phyloP scores from a whole-genome alignment of 2,888 invertebrate genomes.

The Xestia c-nigrum region DNA sequence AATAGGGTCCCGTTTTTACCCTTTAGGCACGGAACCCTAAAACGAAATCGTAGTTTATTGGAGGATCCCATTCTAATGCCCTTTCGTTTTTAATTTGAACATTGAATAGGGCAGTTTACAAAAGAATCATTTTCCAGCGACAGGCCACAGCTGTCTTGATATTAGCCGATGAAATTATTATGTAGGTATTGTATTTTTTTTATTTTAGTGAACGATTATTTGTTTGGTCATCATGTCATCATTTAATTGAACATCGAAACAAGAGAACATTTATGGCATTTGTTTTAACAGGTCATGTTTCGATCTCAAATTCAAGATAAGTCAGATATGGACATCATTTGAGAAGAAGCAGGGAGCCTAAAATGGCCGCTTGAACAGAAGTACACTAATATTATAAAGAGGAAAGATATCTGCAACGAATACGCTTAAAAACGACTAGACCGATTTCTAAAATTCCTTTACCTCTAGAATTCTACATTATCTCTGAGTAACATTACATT shows the following conservation, averaged over 20 bases:
- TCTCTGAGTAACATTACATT: too few species aligned
- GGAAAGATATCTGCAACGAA: too few species aligned
- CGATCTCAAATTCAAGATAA: constrained; percentile 13
- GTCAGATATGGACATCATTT: neutral
- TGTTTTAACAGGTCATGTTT: neutral
- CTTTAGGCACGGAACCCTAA: too few species aligned
- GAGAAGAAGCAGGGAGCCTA: neutral
- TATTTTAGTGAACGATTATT: constrained; percentile 12
- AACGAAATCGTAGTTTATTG: too few species aligned
- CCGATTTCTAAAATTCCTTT: too few species aligned
- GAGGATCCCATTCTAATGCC: neutral
- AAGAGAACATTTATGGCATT: constrained; percentile 12
- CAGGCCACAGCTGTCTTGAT: neutral
- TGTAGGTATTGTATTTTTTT: neutral
- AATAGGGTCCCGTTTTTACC: too few species aligned
- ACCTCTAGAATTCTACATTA: too few species aligned
- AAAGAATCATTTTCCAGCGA: constrained; percentile 16
- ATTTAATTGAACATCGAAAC: neutral
- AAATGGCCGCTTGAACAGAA: neutral
- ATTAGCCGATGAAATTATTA: neutral
- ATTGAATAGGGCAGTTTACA: neutral
- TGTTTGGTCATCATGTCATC: neutral
- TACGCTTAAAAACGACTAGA: too few species aligned
- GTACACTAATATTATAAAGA: too few species aligned
- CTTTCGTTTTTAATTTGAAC: neutral